These are phyloP conservation scores for Marisa cornuarietis DNA, from an alignment of 1,140 invertebrate genomes.

Conservation along the genomic window DNA sequence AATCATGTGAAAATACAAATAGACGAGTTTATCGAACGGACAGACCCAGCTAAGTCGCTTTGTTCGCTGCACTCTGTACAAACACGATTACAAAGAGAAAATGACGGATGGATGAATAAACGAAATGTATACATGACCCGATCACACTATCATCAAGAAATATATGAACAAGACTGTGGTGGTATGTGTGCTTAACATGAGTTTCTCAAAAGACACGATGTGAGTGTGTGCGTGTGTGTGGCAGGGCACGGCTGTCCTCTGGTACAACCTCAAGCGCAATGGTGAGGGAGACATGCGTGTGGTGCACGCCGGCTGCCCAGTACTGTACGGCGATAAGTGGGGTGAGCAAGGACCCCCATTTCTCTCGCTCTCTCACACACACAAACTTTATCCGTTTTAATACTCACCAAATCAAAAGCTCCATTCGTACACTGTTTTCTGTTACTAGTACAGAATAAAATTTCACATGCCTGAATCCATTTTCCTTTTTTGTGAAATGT, in stretches of 20 bases:
- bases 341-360: constrained; percentile 61
- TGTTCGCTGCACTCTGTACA: too few relatives aligned
- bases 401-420: not conserved
- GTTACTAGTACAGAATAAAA: not conserved
- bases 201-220: too few relatives aligned
- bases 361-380: not conserved
- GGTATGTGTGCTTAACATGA: too few relatives aligned
- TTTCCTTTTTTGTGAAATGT: too few relatives aligned
- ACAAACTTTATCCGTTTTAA: not conserved
- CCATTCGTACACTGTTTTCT: not conserved
- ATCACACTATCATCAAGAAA: too few relatives aligned
- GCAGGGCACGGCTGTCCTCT: constrained; percentile 81
- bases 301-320: constrained; percentile 94
- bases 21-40: not conserved
- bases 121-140: too few relatives aligned
- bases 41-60: too few relatives aligned
- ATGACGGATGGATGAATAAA: too few relatives aligned
- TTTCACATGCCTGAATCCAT: not conserved
- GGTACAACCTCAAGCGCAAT: constrained; percentile 89
- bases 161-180: too few relatives aligned
- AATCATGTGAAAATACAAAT: not conserved
- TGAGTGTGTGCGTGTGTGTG: not conserved
- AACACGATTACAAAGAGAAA: too few relatives aligned
- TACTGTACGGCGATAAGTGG: constrained; percentile 95
- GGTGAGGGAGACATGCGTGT: constrained; percentile 90